phyloP scores from a whole-genome alignment of 2,113 vertebrate genomes.

The Pelvicachromis taeniatus region DNA sequence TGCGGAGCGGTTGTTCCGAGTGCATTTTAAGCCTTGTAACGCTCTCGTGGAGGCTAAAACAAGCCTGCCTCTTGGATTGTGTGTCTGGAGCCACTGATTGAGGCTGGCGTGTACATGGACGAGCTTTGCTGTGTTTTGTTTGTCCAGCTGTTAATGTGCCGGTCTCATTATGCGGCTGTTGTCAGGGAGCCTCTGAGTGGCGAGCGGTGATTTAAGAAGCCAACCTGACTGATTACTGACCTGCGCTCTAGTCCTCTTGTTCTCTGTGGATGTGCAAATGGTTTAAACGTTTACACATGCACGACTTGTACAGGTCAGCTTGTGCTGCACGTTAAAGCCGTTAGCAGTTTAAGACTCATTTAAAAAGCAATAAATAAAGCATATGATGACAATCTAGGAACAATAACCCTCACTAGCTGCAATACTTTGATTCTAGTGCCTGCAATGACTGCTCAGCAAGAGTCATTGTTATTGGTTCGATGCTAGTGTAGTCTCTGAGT shows the following conservation, averaged over 20 bases:
- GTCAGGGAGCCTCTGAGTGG: slow-evolving; percentile 3
- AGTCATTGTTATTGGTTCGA: background rate
- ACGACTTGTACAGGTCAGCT: background rate
- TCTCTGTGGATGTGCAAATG: background rate
- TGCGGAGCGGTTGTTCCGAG: background rate
- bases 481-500: background rate
- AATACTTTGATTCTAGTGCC: background rate
- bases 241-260: background rate
- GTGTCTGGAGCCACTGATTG: background rate
- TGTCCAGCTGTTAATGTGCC: slow-evolving; percentile 38
- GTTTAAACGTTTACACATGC: background rate
- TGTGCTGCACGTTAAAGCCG: background rate
- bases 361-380: background rate
- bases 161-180: background rate
- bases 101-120: background rate
- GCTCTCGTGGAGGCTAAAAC: background rate
- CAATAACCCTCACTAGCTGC: background rate
- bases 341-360: background rate
- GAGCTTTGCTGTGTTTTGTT: background rate
- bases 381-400: background rate
- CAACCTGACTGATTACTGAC: background rate
- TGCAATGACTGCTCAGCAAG: background rate
- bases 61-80: background rate
- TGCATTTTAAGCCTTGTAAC: background rate
- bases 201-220: slow-evolving; percentile 15